Percentiles rank a stretch among this genome's conserved stretches.
Conservation (phyloP, 92 coral and sea anemone genomes). For the Phenganax subtilis region DNA sequence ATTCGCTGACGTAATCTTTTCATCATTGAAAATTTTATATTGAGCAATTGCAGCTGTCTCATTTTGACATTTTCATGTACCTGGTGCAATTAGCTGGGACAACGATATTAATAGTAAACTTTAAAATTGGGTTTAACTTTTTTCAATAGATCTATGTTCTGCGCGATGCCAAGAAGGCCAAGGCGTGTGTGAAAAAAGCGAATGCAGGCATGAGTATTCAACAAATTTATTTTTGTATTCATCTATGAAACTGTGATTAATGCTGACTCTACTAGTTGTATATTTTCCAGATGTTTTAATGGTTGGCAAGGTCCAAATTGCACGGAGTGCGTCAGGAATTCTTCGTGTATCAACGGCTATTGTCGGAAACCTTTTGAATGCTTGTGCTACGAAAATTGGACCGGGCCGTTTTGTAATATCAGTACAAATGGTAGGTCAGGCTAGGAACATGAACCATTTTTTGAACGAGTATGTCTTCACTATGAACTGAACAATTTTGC, state of each 20-base stretch:
- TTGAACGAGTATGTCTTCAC: not conserved
- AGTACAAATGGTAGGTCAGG: not conserved
- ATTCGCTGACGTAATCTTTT: not conserved
- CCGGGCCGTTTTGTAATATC: slow-evolving; percentile 19
- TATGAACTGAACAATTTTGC: not conserved
- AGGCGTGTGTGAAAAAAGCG: not conserved
- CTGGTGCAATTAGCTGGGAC: too few relatives aligned
- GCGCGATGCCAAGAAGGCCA: not conserved
- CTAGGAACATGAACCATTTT: not conserved
- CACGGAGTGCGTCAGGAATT: slow-evolving; percentile 6
- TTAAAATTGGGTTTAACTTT: not conserved
- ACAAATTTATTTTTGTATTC: not conserved
- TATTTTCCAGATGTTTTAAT: not conserved
- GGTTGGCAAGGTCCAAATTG: slow-evolving; percentile 38
- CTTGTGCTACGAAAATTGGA: slow-evolving; percentile 14
- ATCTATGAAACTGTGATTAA: not conserved
- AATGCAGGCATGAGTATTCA: not conserved
- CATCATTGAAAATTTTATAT: not conserved
- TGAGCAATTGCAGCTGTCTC: not conserved
- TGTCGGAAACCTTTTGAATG: slow-evolving; percentile 37
- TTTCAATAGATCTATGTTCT: not conserved
- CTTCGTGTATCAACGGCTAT: slow-evolving; percentile 19
- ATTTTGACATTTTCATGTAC: too few relatives aligned
- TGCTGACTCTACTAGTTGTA: not conserved
- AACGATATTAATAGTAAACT: too few relatives aligned